phyloP scores from a whole-genome alignment of 1,140 invertebrate genomes.

The Littorina saxatilis region DNA sequence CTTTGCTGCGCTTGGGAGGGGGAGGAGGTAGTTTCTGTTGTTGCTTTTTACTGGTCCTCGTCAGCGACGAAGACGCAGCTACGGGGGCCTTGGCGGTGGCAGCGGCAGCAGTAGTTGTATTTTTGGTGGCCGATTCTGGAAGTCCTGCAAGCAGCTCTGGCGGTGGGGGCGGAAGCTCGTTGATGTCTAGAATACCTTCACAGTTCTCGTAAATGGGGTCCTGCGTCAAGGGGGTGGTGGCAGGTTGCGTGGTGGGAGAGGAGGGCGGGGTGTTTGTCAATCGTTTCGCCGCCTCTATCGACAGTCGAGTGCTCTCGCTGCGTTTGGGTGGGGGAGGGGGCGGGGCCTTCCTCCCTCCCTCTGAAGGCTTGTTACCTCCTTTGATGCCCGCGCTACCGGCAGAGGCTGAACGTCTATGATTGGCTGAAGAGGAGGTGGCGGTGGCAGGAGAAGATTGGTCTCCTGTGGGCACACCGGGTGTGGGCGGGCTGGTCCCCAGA shows the following conservation, averaged over 20 bases:
- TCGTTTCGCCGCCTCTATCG: slow-evolving; percentile 37
- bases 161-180: slow-evolving; percentile 70
- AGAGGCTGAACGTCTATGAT: slow-evolving; percentile 48
- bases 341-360: slow-evolving; percentile 47
- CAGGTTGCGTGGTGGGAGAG: slow-evolving; percentile 31
- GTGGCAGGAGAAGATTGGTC: not conserved
- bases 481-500: slow-evolving; percentile 26
- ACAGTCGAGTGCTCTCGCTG: slow-evolving; percentile 67
- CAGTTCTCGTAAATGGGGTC: slow-evolving; percentile 66
- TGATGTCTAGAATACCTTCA: slow-evolving; percentile 69
- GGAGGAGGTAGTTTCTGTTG: slow-evolving; percentile 63
- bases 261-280: slow-evolving; percentile 31
- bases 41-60: slow-evolving; percentile 44
- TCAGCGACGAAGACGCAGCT: not conserved
- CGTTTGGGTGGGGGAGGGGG: slow-evolving; percentile 71
- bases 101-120: slow-evolving; percentile 24
- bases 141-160: slow-evolving; percentile 68
- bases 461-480: not conserved
- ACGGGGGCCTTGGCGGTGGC: slow-evolving; percentile 28
- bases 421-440: slow-evolving; percentile 30
- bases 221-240: slow-evolving; percentile 22
- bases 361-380: slow-evolving; percentile 27
- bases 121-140: slow-evolving; percentile 42
- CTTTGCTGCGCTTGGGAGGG: slow-evolving; percentile 66
- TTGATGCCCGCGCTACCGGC: slow-evolving; percentile 42